phyloP scores from a whole-genome alignment of 2,113 vertebrate genomes.

The Lutjanus erythropterus region DNA sequence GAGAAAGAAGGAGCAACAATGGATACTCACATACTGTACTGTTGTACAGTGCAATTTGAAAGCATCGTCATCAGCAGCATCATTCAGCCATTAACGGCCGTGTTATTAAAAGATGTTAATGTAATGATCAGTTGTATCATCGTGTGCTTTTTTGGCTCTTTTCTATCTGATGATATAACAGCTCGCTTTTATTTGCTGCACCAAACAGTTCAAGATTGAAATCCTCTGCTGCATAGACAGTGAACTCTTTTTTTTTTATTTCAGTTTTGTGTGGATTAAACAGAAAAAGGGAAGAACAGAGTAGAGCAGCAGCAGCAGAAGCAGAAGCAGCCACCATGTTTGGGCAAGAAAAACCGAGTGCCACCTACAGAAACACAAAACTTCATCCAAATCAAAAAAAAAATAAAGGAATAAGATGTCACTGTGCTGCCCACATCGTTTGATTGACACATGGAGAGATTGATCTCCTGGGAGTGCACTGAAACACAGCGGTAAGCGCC shows the following conservation, averaged over 20 bases:
- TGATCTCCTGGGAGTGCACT: not conserved
- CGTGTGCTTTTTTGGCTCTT: not conserved
- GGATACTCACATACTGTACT: slow-evolving; percentile 52
- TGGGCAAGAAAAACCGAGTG: not conserved
- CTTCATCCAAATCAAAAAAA: slow-evolving; percentile 26
- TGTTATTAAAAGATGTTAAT: not conserved
- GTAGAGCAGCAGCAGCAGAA: not conserved
- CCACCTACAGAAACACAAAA: slow-evolving; percentile 31
- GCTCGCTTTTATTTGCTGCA: not conserved
- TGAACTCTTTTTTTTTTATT: not conserved
- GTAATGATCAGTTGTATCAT: not conserved
- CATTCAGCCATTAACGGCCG: slow-evolving; percentile 32
- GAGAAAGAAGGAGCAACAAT: slow-evolving; percentile 59
- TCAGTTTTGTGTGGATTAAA: slow-evolving; percentile 22
- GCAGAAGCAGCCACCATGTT: slow-evolving; percentile 16
- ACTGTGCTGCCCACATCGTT: slow-evolving; percentile 36
- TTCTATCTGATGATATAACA: slow-evolving; percentile 3
- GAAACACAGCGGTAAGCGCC: not conserved
- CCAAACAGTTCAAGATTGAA: not conserved
- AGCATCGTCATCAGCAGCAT: slow-evolving; percentile 37
- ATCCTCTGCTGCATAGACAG: not conserved
- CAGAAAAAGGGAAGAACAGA: slow-evolving; percentile 15
- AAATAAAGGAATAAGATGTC: slow-evolving; percentile 13
- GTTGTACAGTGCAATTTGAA: slow-evolving; percentile 54
- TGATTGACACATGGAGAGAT: slow-evolving; percentile 36